Conservation (phyloP, 1,140 invertebrate genomes). For the Pseudomyrmex pallidus region DNA sequence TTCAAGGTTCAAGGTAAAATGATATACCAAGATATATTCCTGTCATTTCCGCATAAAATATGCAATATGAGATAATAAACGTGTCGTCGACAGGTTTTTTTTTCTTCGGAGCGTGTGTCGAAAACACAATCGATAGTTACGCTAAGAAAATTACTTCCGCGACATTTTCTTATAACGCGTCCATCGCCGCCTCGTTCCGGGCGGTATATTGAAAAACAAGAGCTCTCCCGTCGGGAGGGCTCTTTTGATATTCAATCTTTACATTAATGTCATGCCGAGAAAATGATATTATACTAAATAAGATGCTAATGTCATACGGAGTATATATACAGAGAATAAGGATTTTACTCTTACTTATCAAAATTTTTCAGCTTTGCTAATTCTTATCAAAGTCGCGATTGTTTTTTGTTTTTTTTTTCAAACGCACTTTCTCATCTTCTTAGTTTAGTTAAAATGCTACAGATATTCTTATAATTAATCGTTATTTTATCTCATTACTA, state of each 20-base stretch:
- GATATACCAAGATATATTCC: neutral
- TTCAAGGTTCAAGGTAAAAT: neutral
- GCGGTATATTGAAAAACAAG: neutral
- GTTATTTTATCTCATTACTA: neutral
- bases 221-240: neutral
- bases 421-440: too few relatives aligned
- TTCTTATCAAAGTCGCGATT: constrained; percentile 15
- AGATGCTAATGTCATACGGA: neutral
- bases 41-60: constrained; percentile 16
- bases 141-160: constrained; percentile 24
- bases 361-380: too few relatives aligned
- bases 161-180: constrained; percentile 13
- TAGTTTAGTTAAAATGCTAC: too few relatives aligned
- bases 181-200: neutral
- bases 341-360: neutral
- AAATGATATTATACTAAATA: neutral
- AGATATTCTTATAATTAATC: neutral
- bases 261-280: constrained; percentile 22
- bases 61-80: neutral
- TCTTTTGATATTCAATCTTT: constrained; percentile 9
- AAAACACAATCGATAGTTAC: constrained; percentile 33
- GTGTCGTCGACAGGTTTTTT: neutral
- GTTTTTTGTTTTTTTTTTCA: neutral
- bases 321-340: constrained; percentile 19
- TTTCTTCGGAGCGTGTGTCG: neutral